phyloP scores from a whole-genome alignment of 2,888 invertebrate species.

The Hesperia comma region DNA sequence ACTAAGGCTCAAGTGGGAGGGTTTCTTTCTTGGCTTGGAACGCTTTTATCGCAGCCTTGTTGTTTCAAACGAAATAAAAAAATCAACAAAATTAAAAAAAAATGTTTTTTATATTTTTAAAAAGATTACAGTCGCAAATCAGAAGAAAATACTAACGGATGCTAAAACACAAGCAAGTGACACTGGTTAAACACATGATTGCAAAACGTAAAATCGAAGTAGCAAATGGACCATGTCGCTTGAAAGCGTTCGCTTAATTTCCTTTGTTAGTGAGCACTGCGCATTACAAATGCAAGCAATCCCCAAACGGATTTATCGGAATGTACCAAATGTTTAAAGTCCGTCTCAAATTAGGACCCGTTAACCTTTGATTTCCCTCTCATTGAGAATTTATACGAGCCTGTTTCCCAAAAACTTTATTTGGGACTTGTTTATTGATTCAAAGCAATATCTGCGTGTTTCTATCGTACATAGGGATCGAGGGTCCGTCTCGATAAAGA shows the following conservation, averaged over 20 bases:
- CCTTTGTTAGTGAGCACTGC: slow-evolving; percentile 11
- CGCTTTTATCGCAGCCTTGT: too few relatives aligned
- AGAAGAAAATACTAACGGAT: too few relatives aligned
- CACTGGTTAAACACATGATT: not conserved
- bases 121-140: too few relatives aligned
- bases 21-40: too few relatives aligned
- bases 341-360: slow-evolving; percentile 31
- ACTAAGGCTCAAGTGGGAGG: too few relatives aligned
- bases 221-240: not conserved
- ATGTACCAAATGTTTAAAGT: slow-evolving; percentile 31
- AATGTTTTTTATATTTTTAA: too few relatives aligned
- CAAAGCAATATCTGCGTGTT: slow-evolving; percentile 25
- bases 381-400: slow-evolving; percentile 25
- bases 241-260: slow-evolving; percentile 20
- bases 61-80: too few relatives aligned
- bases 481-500: slow-evolving; percentile 11
- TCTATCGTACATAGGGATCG: not conserved
- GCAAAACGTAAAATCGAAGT: not conserved
- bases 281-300: slow-evolving; percentile 29
- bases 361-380: slow-evolving; percentile 34
- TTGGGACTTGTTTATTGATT: slow-evolving; percentile 35
- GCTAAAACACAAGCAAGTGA: too few relatives aligned
- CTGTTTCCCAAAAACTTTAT: slow-evolving; percentile 33
- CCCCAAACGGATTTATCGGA: slow-evolving; percentile 19
- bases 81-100: too few relatives aligned